These are phyloP conservation scores for Campoletis sonorensis DNA, from an alignment of 1,140 invertebrate genomes.

Conservation along the genomic window DNA sequence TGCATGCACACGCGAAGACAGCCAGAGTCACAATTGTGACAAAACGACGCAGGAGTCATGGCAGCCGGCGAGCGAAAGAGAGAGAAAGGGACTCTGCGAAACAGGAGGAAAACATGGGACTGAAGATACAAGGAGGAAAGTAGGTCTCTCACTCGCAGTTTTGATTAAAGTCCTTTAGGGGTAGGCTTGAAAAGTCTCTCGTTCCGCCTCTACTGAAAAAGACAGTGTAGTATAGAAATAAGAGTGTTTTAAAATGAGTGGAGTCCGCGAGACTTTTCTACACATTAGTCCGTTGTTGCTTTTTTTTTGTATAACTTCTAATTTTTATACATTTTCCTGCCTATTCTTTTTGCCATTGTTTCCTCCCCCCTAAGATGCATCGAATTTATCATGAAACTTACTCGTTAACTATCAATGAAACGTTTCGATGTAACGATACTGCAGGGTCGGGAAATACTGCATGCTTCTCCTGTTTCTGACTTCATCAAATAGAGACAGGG, in stretches of 20 bases:
- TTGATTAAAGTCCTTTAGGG: conserved; percentile 65
- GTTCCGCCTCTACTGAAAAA: background rate
- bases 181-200: conserved; percentile 45
- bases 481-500: background rate
- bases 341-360: no score
- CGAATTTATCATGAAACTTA: no score
- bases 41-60: background rate
- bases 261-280: no score
- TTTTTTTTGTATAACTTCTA: no score
- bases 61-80: background rate
- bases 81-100: background rate
- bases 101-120: background rate
- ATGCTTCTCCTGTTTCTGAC: no score
- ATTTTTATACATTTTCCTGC: no score
- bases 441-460: background rate
- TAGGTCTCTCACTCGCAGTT: conserved; percentile 60
- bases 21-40: background rate
- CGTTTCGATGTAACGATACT: background rate
- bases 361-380: no score
- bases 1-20: background rate
- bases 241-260: no score
- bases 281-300: no score
- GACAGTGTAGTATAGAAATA: background rate
- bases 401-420: background rate
- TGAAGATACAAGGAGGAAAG: conserved; percentile 53